phyloP scores from a whole-genome alignment of 2,888 invertebrate species.

The Cataglyphis albicans region DNA sequence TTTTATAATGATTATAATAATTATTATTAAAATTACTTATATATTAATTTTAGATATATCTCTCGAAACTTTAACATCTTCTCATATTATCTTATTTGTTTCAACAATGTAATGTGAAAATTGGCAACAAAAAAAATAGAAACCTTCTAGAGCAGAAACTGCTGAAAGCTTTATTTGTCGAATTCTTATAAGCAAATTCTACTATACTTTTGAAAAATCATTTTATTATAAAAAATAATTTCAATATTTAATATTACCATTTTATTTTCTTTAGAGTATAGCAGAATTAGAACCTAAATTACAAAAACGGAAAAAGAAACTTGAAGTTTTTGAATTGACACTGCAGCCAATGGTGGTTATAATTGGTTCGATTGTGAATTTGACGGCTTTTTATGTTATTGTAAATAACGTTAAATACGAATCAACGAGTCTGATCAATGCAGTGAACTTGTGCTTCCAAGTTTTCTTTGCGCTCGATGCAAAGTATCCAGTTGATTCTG shows the following conservation, averaged over 20 bases:
- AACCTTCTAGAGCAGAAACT: background rate
- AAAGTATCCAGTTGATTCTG: conserved; percentile 14
- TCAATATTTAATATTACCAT: background rate
- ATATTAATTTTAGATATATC: background rate
- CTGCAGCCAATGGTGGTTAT: conserved; percentile 14
- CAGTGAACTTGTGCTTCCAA: background rate
- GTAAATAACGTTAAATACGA: conserved; percentile 11
- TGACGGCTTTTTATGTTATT: conserved; percentile 20
- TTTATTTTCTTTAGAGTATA: conserved; percentile 10
- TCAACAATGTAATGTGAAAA: background rate
- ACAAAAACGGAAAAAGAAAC: conserved; percentile 26
- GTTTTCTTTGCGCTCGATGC: conserved; percentile 11
- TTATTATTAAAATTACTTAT: no score
- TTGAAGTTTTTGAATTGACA: conserved; percentile 1
- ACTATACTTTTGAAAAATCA: background rate
- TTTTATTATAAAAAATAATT: conserved; percentile 1
- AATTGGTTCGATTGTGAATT: background rate
- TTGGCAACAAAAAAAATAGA: background rate
- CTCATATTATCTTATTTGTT: background rate
- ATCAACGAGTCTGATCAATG: background rate
- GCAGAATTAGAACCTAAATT: conserved; percentile 25
- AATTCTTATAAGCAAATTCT: background rate
- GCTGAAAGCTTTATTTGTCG: background rate
- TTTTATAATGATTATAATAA: no score
- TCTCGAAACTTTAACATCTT: background rate